phyloP scores from a whole-genome alignment of 2,888 invertebrate genomes.

The Clepsis dumicolana region DNA sequence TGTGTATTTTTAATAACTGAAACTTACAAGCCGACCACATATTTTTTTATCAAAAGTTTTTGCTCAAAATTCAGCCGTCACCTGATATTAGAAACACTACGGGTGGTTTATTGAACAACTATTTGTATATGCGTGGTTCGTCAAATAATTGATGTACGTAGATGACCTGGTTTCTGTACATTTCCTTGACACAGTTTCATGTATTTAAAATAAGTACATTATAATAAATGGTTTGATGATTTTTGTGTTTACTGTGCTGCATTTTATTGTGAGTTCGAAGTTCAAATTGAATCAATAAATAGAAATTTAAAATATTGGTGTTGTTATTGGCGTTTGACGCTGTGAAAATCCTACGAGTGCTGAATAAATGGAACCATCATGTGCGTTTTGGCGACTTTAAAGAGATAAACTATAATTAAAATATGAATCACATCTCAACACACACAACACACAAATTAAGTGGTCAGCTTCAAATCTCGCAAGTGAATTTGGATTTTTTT shows the following conservation, averaged over 20 bases:
- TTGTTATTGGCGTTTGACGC: slow-evolving; percentile 68
- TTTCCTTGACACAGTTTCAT: slow-evolving; percentile 74
- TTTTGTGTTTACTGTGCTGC: slow-evolving; percentile 85
- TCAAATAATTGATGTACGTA: slow-evolving; percentile 76
- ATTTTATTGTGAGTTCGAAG: slow-evolving; percentile 86
- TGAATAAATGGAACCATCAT: too few species aligned
- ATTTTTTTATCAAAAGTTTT: slow-evolving; percentile 82
- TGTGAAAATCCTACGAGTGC: slow-evolving; percentile 10
- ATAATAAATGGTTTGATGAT: slow-evolving; percentile 78
- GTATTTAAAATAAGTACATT: slow-evolving; percentile 76
- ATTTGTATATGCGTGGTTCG: slow-evolving; percentile 50
- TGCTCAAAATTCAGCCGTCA: slow-evolving; percentile 80
- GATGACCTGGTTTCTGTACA: slow-evolving; percentile 71
- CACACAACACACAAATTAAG: too few species aligned
- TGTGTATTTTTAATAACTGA: slow-evolving; percentile 76
- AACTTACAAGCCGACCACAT: slow-evolving; percentile 74
- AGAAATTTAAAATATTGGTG: slow-evolving; percentile 80
- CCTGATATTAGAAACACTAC: slow-evolving; percentile 61
- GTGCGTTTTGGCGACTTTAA: too few species aligned
- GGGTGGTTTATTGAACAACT: slow-evolving; percentile 58
- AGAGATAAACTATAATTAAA: too few species aligned
- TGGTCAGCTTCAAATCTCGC: too few species aligned
- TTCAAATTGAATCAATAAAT: slow-evolving; percentile 87
- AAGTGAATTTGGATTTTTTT: too few species aligned
- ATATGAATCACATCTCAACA: too few species aligned